Evolutionary conservation across 2,888 invertebrate genomes (phyloP), one percentile per base, ranked within the genome.

Genomic region (Xestia ashworthii): DNA sequence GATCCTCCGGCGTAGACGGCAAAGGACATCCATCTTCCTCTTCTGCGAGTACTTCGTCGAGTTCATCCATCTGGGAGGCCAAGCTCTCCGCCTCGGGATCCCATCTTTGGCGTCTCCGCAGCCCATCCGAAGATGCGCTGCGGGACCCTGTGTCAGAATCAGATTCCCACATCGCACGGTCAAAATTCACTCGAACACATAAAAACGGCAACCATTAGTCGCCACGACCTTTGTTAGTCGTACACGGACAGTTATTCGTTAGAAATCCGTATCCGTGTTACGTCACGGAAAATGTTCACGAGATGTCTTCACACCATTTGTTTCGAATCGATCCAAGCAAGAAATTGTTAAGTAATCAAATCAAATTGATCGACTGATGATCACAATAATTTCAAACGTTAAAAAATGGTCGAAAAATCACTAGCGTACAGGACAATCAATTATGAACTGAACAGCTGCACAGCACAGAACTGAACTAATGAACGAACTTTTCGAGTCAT

Each of bases 1-100:
- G 98, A 92, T 98, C 98, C 93, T 98, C 98, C 2, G 98, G 98
- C 14, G 98, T 98, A 38, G 98, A 98, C 6, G 98, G 98, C 88
- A 98, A 93, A 5, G 98, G 98, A 91, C 98, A 98, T 55, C 98
- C 98, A 82, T 98, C 97, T 87, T 98, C 98, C 91, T 98, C 98
- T 90, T 98, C 98, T 90, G 98, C 98, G 74, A 98, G 97, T 73
- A 97, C 97, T 92, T 97, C 96, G 91, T 97, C 96, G 55, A 97
- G 92, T 82, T 97, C 97, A 91, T 97, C 97, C 94, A 97, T 94
- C 74, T 96, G 96, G 71, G 96, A 96, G 60, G 95, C 94, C 75
- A 97, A 90, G 87, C 96, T 97, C 88, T 95, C 97, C 80, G 89
- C 95, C 84, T 96, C 96, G 90, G 96, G 96, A 81, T 96, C 97